Base-by-base conservation (phyloP, 2,113 vertebrate species). In the Nycticebus coucang region DNA sequence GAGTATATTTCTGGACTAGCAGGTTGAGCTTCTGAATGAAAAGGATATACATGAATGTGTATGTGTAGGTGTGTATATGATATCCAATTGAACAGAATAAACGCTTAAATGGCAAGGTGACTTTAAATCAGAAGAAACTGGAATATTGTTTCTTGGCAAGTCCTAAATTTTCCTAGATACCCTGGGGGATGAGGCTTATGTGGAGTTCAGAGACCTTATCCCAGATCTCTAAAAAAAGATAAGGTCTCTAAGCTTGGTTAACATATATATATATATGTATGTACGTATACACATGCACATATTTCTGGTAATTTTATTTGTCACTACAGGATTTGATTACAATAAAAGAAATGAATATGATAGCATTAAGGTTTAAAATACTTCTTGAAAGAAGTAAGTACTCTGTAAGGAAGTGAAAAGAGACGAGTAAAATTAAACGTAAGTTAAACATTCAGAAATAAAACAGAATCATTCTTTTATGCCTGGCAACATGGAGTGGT, bases 381-480 rank as follows among this genome's bases (percentile, higher is more conserved):
- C 17, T 83, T 85, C 53, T 81, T 93, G 45, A 96, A 28, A 77
- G 77, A 87, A 89, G 26, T 45, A 84, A n/a, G 35, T 83, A 78
- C 41, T 94, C 55, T 79, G 5, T 45, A 64, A 87, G 69, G 30
- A 62, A 92, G 10, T 92, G 9, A 59, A 89, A 91, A 60, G n/a
- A 14, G 62, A 81, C 59, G 30, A 88, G 24, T 2, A 50, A 78
- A 78, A 28, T 60, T 59, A 35, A 89, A 60, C 62, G 35, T 41
- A 53, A 68, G 26, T 75, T 6, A 74, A 79, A 75, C 66, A 69
- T 85, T 66, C 22, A 87, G 41, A 89, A 71, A 55, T 45, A 18
- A 83, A 55, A 55, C 4, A 66, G 7, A 79, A 75, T 74, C 53
- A 22, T 35, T 55, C 60, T 64, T 59, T 82, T 60, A 79, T 35